phyloP scores from a whole-genome alignment of 2,113 vertebrate species.

The Coptodon bakossiorum region DNA sequence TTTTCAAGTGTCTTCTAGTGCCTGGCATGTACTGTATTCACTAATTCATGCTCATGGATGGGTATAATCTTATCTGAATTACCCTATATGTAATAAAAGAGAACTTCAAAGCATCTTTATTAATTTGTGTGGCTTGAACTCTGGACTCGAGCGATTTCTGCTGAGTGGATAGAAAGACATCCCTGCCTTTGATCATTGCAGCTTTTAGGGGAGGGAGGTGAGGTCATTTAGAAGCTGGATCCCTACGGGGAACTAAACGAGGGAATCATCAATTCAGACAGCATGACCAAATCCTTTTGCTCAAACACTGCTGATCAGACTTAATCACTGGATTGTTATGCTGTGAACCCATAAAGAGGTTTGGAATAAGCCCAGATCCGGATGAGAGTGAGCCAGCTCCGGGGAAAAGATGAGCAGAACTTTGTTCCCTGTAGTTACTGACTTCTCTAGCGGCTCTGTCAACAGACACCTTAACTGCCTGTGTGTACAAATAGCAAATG shows the following conservation, averaged over 20 bases:
- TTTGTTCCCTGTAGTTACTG: neutral
- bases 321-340: constrained; percentile 20
- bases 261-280: constrained; percentile 25
- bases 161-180: constrained; percentile 29
- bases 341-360: neutral
- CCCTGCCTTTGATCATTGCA: constrained; percentile 44
- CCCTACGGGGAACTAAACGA: neutral
- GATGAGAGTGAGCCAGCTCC: neutral
- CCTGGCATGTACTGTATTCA: neutral
- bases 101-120: constrained; percentile 41
- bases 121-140: constrained; percentile 40
- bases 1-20: neutral
- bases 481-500: neutral
- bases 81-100: neutral
- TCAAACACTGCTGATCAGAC: constrained; percentile 40
- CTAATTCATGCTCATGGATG: neutral
- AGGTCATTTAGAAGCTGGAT: constrained; percentile 37
- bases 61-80: neutral
- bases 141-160: constrained; percentile 20
- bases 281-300: neutral
- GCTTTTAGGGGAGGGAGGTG: constrained; percentile 5
- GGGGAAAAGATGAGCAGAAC: neutral
- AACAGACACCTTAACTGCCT: neutral
- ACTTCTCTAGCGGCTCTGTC: neutral
- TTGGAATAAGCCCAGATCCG: neutral